phyloP scores from a whole-genome alignment of 2,888 invertebrate genomes.

The Ectobius pallidus region DNA sequence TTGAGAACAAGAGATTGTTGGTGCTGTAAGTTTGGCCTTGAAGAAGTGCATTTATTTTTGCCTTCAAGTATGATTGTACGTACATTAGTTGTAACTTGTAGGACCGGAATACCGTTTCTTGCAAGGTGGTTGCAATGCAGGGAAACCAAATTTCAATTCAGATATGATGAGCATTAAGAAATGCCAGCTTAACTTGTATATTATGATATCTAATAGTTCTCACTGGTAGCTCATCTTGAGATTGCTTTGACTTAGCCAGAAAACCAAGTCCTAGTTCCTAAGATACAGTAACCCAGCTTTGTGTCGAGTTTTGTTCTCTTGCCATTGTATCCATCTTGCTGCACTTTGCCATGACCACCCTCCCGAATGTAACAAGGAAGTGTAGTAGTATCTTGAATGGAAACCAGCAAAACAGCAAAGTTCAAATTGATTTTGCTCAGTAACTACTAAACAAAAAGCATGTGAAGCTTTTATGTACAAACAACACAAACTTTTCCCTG shows the following conservation, averaged over 20 bases:
- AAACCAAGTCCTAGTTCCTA: no score
- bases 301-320: background rate
- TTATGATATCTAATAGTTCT: no score
- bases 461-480: conserved; percentile 36
- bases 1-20: conserved; percentile 14
- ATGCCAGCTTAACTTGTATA: no score
- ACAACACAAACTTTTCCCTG: conserved; percentile 20
- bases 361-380: conserved; percentile 11
- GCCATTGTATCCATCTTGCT: background rate
- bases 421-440: conserved; percentile 40
- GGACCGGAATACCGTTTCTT: background rate
- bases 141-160: background rate
- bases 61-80: conserved; percentile 23
- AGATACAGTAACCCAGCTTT: no score
- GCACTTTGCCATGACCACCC: background rate
- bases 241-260: no score
- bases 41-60: conserved; percentile 25
- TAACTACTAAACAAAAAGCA: conserved; percentile 35
- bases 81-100: conserved; percentile 5
- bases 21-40: conserved; percentile 39
- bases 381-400: background rate
- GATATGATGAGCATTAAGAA: no score
- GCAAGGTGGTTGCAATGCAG: conserved; percentile 6
- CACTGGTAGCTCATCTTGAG: no score
- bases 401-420: conserved; percentile 27